Base-by-base conservation (phyloP, 1,140 invertebrate species). In the Doryteuthis pealeii region DNA sequence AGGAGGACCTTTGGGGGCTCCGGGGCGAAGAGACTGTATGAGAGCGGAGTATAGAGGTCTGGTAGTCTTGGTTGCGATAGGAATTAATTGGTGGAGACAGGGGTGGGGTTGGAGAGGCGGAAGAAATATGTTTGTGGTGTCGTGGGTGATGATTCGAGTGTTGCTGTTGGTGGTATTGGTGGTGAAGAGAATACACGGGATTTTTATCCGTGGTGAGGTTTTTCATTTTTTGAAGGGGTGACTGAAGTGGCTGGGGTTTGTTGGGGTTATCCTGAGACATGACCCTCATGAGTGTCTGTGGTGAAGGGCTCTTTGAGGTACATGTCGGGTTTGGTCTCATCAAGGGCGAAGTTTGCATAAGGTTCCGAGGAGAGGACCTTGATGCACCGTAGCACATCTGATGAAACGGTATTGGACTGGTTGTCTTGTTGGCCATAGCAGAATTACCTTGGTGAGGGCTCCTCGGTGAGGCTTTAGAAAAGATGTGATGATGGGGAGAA, bases 351-450 rank as follows among this genome's bases (percentile, higher is more conserved):
- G 54, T 28, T 62, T 22, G 22, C 1, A 62, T 28, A 15, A 28
- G 10, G 26, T 28, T 62, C 18, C 35, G 3, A 40, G 35, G 35
- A 5, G 35, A 40, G 10, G 35, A 40, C 35, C 54, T 62, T 22
- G 54, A 28, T 22, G 54, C 6, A 5, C 54, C 26, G 54, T n/a
- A 28, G 26, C 54, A 62, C 54, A 6, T 62, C 54, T 62, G 54
- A 5, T 62, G 54, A 22, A 62, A n/a, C 22, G 18, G 54, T 62
- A 62, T 62, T 62, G 54, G 54, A 62, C 54, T 62, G 54, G 54
- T 62, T 18, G 22, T 62, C 35, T 40, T 40, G 35, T 40, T 40
- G 18, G 18, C 26, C 54, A 62, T 62, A n/a, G 54, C 10, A 62
- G 54, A 62, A n/a, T n/a, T n/a, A 22, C 18, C 54, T 62, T 62